Percentiles rank a stretch among this genome's conserved stretches.
Evolutionary conservation across 2,888 invertebrate genomes (phyloP).

Genomic region (Drosophila barbarae): DNA sequence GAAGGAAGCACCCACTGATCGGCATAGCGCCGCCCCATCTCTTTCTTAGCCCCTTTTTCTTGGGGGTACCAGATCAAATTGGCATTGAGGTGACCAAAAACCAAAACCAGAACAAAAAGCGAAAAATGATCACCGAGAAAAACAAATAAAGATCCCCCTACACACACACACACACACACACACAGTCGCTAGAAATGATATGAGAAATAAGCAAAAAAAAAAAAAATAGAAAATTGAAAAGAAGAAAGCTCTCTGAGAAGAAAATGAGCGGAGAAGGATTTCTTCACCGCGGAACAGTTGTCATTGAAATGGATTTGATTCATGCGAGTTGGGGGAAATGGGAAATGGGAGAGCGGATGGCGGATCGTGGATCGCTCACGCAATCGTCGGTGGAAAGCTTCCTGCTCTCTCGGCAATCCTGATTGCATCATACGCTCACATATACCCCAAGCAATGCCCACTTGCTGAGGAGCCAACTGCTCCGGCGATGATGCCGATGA

Average conservation of each 20-base stretch:
- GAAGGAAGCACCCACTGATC: slow-evolving; percentile 19
- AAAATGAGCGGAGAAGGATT: slow-evolving; percentile 55
- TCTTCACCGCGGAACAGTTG: slow-evolving; percentile 60
- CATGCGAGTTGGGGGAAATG: slow-evolving; percentile 22
- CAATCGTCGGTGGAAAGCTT: slow-evolving; percentile 46
- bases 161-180: slow-evolving; percentile 16
- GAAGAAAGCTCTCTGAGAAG: slow-evolving; percentile 11
- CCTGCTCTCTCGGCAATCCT: slow-evolving; percentile 47
- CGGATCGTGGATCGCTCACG: slow-evolving; percentile 33
- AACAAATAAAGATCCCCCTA: slow-evolving; percentile 37
- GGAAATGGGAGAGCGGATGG: slow-evolving; percentile 18
- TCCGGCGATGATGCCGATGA: slow-evolving; percentile 10
- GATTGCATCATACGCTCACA: slow-evolving; percentile 66
- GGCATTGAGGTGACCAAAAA: slow-evolving; percentile 72
- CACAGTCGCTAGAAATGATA: slow-evolving; percentile 38
- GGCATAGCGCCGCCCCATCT: slow-evolving; percentile 52
- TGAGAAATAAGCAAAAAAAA: slow-evolving; percentile 56
- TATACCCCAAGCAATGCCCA: slow-evolving; percentile 49
- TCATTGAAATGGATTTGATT: slow-evolving; percentile 68
- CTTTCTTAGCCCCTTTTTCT: slow-evolving; percentile 9
- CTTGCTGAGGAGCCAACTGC: slow-evolving; percentile 47
- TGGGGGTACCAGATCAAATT: slow-evolving; percentile 66
- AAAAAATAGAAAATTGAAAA: neutral
- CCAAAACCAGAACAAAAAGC: slow-evolving; percentile 64
- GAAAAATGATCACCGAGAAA: slow-evolving; percentile 68